Evolutionary conservation across 2,888 invertebrate genomes (phyloP).

Genomic region (Drosophila imparisetae): DNA sequence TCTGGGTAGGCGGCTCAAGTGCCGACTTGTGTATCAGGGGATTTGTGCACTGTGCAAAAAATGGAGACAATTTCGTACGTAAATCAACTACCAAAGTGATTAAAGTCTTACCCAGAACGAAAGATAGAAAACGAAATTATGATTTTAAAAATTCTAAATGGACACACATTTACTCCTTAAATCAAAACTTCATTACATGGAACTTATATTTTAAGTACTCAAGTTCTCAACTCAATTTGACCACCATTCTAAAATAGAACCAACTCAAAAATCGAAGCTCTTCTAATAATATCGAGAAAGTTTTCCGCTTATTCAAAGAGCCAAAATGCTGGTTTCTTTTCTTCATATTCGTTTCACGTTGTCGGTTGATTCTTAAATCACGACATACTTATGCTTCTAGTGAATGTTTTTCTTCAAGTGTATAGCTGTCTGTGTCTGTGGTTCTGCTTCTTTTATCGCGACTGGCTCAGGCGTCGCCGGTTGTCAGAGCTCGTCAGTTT

Average conservation of each 20-base stretch:
- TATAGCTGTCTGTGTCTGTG: neutral
- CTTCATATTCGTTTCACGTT: neutral
- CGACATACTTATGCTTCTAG: neutral
- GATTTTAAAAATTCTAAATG: neutral
- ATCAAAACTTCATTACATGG: neutral
- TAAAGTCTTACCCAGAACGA: neutral
- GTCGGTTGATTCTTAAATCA: neutral
- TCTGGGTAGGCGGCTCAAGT: slow-evolving; percentile 28
- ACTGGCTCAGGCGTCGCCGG: slow-evolving; percentile 38
- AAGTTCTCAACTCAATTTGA: neutral
- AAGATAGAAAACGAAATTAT: neutral
- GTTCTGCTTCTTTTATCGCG: slow-evolving; percentile 37
- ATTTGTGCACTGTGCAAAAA: slow-evolving; percentile 8
- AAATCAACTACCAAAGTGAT: neutral
- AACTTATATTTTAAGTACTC: neutral
- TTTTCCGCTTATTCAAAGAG: neutral
- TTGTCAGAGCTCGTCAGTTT: slow-evolving; percentile 50
- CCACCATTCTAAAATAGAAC: neutral
- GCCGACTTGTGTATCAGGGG: slow-evolving; percentile 22
- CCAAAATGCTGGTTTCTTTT: neutral
- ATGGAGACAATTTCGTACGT: neutral
- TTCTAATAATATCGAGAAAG: neutral
- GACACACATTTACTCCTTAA: neutral
- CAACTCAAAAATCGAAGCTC: neutral
- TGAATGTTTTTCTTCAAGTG: neutral